phyloP scores from a whole-genome alignment of 2,797 vertebrate species.

The Chaenodraco wilsoni region DNA sequence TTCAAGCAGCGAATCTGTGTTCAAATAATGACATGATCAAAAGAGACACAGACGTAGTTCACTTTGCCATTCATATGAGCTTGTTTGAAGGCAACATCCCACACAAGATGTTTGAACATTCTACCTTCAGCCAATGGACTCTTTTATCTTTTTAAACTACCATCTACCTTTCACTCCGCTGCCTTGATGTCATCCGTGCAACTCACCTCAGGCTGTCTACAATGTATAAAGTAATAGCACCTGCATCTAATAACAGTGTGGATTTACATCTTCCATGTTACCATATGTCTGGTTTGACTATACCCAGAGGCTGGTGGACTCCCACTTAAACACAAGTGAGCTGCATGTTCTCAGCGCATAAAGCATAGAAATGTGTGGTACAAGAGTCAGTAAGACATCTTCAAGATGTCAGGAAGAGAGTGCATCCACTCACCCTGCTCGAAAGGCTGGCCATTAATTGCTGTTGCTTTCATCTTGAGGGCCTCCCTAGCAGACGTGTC shows the following conservation, averaged over 20 bases:
- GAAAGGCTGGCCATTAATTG: constrained; percentile 95
- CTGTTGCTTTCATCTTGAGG: constrained; percentile 99
- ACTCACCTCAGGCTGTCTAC: constrained; percentile 58
- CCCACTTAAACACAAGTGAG: constrained; percentile 44
- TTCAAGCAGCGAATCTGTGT: constrained; percentile 61
- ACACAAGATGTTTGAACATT: constrained; percentile 71
- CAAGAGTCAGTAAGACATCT: constrained; percentile 73
- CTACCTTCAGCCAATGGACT: constrained; percentile 71
- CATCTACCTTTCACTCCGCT: constrained; percentile 68
- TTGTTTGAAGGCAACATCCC: constrained; percentile 77
- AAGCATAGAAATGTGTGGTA: constrained; percentile 60
- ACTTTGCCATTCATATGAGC: constrained; percentile 76
- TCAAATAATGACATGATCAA: constrained; percentile 80
- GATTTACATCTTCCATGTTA: constrained; percentile 37
- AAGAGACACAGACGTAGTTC: constrained; percentile 62
- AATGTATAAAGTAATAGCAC: constrained; percentile 50
- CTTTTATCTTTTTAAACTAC: constrained; percentile 78
- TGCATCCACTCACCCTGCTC: constrained; percentile 91
- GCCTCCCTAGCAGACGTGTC: constrained; percentile 99
- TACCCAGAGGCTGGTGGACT: constrained; percentile 13
- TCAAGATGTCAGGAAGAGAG: constrained; percentile 71
- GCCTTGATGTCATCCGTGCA: constrained; percentile 67
- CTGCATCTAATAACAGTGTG: constrained; percentile 34
- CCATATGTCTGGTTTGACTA: constrained; percentile 27
- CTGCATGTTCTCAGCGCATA: constrained; percentile 35